A percentile compares a stretch with the other conserved stretches of the same genome.
Evolutionary conservation across 2,113 vertebrate species (phyloP).

Genomic region (Hippocampus mohnikei): DNA sequence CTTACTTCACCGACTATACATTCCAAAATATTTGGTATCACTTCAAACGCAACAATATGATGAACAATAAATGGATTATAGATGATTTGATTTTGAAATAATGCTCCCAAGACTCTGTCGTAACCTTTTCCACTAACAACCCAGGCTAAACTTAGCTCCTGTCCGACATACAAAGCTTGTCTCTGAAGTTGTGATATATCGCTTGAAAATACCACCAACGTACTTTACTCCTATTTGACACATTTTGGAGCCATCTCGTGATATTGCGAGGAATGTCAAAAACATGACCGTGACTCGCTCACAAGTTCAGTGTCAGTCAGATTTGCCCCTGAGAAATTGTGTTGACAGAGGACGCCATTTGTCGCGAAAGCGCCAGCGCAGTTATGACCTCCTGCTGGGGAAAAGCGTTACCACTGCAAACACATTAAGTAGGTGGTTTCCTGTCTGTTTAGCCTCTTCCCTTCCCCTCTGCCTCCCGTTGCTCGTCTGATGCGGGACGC

Average conservation of each 20-base stretch:
- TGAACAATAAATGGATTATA: background rate
- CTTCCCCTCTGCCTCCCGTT: background rate
- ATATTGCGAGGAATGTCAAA: background rate
- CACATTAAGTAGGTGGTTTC: conserved; percentile 5
- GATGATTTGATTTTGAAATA: background rate
- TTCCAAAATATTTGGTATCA: too few relatives aligned
- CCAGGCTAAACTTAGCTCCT: background rate
- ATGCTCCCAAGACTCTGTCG: background rate
- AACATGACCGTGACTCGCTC: background rate
- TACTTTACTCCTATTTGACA: background rate
- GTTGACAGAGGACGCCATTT: conserved; percentile 24
- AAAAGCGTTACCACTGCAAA: conserved; percentile 15
- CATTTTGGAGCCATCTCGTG: background rate
- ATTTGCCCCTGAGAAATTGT: conserved; percentile 21
- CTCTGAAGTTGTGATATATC: background rate
- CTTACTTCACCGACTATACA: background rate
- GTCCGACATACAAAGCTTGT: background rate
- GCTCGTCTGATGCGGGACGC: conserved; percentile 5
- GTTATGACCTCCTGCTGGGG: conserved; percentile 13
- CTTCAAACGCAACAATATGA: background rate
- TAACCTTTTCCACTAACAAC: background rate
- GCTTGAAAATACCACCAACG: background rate
- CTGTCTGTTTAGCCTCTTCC: conserved; percentile 18
- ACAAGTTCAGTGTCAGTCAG: conserved; percentile 30
- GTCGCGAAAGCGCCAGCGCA: conserved; percentile 22